Evolutionary conservation across 2,113 vertebrate species (phyloP).

Genomic region (Neolamprologus sp.): DNA sequence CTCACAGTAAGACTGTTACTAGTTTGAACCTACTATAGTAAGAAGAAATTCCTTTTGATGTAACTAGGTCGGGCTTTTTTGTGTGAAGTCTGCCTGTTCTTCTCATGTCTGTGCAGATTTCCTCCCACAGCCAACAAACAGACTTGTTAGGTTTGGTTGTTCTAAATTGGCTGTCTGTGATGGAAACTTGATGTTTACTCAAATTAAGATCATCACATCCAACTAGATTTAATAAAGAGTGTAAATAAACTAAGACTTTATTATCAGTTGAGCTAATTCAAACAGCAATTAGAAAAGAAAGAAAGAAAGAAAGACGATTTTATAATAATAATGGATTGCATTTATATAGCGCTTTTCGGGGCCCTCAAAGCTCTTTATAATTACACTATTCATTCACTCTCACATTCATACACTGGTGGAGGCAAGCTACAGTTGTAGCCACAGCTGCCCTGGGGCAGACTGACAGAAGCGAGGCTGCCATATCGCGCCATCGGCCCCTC

Average conservation of each 20-base stretch:
- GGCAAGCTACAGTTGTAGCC: no score
- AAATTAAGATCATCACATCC: background rate
- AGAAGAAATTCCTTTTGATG: background rate
- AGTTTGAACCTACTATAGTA: background rate
- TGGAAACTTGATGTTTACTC: background rate
- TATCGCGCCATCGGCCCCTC: accelerated
- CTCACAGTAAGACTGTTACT: background rate
- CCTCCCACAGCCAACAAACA: background rate
- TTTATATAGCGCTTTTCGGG: no score
- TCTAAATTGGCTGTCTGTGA: background rate
- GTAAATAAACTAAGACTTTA: background rate
- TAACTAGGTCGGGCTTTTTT: background rate
- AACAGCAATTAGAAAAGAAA: background rate
- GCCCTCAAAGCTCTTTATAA: no score
- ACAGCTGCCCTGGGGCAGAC: background rate
- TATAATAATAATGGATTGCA: no score
- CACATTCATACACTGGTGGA: no score
- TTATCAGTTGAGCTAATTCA: background rate
- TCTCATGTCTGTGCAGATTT: background rate
- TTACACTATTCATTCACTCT: no score
- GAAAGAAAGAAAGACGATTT: background rate
- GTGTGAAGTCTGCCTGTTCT: background rate
- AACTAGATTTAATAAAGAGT: background rate
- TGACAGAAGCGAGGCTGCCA: background rate
- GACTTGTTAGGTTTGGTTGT: background rate